Percentiles rank a stretch among this genome's conserved stretches.
Evolutionary conservation across 2,797 vertebrate species (phyloP).

Genomic region (Brotula barbata): DNA sequence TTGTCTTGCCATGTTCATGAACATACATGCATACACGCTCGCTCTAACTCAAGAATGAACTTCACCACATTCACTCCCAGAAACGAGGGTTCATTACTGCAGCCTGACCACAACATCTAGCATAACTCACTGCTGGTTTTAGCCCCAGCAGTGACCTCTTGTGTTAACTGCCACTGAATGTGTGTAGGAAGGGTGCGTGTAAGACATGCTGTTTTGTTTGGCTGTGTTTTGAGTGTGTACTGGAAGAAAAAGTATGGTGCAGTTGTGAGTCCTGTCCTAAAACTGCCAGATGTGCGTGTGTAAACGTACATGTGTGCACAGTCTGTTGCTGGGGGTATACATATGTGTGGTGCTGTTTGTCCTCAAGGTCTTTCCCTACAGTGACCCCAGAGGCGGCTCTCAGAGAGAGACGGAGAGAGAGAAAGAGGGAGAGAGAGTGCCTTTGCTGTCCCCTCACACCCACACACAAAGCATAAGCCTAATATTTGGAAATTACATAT

Average conservation of each 20-base stretch:
- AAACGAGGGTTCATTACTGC: constrained; percentile 83
- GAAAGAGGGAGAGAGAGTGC: constrained; percentile 78
- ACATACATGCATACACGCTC: background rate
- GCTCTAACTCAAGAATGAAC: constrained; percentile 29
- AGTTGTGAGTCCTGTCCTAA: constrained; percentile 33
- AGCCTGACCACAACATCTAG: constrained; percentile 78
- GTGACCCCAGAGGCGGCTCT: constrained; percentile 78
- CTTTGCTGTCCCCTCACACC: constrained; percentile 73
- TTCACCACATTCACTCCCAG: constrained; percentile 74
- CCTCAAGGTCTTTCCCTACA: constrained; percentile 80
- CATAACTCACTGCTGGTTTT: constrained; percentile 38
- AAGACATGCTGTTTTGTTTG: constrained; percentile 16
- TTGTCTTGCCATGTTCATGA: constrained; percentile 44
- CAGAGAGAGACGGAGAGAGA: constrained; percentile 67
- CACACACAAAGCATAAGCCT: constrained; percentile 52
- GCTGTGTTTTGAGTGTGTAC: constrained; percentile 26
- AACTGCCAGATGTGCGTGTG: constrained; percentile 11
- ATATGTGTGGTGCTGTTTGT: constrained; percentile 74
- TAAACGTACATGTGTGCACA: background rate
- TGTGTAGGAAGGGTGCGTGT: background rate
- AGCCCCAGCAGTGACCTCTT: constrained; percentile 45
- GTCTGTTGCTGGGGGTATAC: constrained; percentile 50
- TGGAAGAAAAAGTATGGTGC: constrained; percentile 2
- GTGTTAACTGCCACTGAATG: constrained; percentile 46
- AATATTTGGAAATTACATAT: constrained; percentile 55